Base-by-base conservation (phyloP, 2,113 vertebrate genomes). In the Cebidichthys violaceus region DNA sequence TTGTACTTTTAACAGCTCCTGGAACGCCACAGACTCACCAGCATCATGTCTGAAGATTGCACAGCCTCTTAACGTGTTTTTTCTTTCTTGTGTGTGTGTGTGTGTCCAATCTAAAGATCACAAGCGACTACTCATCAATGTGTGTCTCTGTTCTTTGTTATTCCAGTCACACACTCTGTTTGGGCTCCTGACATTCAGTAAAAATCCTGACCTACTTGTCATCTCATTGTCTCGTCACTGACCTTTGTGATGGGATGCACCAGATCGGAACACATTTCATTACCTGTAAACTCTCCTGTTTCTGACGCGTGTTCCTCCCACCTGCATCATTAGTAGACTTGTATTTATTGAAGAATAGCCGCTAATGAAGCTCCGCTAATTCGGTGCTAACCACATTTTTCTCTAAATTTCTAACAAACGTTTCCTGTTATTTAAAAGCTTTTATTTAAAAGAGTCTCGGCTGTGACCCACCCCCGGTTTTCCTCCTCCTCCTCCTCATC, bases 191-290 rank as follows among this genome's bases (percentile, higher is more conserved):
- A 82, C 81, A 84, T 89, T 90, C 50, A 50, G 20, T 82, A 78
- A 75, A 87, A 87, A 79, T 67, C 68, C 73, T 82, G 71, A 89
- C 85, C 76, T 75, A 14, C 39, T 24, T 69, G 41, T 88, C 82
- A 9, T 31, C 27, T 87, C 62, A 82, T 90, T 69, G 33, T 82
- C 74, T 86, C 75, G 72, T 88, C 74, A 55, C 22, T 67, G 31
- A 59, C 11, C 24, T 27, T 14, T 57, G n/a, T 27, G 54, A 57
- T 57, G 11, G 4, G 13, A 27, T 57, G n/a, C 54, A 15, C 27
- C 13, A 9, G 55, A 29, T 15, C 24, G 29, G 52, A 55, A n/a
- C 9, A 55, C 52, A 55, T 55, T 24, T 55, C 9, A 55, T 3
- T n/a, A n/a, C 22, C 8, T 11, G 24, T 10, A 4, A 54, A 55